Conservation (phyloP, 1,140 invertebrate species). For the Drosophila nikananu region DNA sequence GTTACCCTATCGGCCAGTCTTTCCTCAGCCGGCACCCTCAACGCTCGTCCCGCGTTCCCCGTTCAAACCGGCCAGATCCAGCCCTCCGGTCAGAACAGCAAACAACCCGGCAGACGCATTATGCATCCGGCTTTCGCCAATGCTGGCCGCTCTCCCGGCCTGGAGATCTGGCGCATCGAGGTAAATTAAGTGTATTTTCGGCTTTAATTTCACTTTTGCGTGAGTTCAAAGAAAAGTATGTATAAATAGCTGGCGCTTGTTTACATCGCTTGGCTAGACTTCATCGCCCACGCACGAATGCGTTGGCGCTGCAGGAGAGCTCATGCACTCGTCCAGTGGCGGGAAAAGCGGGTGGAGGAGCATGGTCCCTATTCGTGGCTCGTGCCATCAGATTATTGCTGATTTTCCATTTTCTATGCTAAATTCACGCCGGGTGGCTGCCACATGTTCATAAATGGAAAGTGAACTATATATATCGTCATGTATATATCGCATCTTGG, state of each 20-base stretch:
- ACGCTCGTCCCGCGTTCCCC: slow-evolving; percentile 71
- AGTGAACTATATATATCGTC: slow-evolving; percentile 10
- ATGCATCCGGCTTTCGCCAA: slow-evolving; percentile 88
- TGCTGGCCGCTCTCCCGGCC: slow-evolving; percentile 87
- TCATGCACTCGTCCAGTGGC: slow-evolving; percentile 20
- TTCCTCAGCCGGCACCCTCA: slow-evolving; percentile 71
- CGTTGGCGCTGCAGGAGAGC: slow-evolving; percentile 55
- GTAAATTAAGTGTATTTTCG: slow-evolving; percentile 83
- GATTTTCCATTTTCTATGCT: slow-evolving; percentile 41
- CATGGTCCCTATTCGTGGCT: slow-evolving; percentile 19
- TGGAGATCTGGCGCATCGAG: slow-evolving; percentile 90
- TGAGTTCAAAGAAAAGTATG: slow-evolving; percentile 32
- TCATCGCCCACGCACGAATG: slow-evolving; percentile 72
- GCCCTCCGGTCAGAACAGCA: slow-evolving; percentile 53
- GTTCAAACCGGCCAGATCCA: slow-evolving; percentile 65
- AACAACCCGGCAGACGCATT: slow-evolving; percentile 72
- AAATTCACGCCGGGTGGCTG: slow-evolving; percentile 50
- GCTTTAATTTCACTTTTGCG: slow-evolving; percentile 29
- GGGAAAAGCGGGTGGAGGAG: not conserved
- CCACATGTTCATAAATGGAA: slow-evolving; percentile 41
- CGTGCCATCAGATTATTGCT: slow-evolving; percentile 8
- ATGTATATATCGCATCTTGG: slow-evolving; percentile 14
- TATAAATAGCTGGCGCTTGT: slow-evolving; percentile 71
- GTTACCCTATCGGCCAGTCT: slow-evolving; percentile 54
- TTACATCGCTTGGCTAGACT: slow-evolving; percentile 64